Evolutionary conservation across 2,888 invertebrate species (phyloP).

Genomic region (Tryphoninae sp.): DNA sequence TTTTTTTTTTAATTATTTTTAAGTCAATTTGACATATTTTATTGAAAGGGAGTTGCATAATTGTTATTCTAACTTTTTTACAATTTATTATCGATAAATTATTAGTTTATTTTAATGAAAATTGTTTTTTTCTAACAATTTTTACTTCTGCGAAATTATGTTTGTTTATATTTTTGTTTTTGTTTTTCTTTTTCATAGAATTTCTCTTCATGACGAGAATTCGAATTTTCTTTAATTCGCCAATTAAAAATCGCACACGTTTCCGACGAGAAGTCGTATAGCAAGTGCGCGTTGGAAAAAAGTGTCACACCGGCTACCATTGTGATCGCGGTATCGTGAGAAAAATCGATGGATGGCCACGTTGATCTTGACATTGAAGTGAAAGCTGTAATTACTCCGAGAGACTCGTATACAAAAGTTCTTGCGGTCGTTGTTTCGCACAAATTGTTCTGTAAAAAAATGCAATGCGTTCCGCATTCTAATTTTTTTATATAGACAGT

Average conservation of each 20-base stretch:
- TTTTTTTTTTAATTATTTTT: too few species aligned
- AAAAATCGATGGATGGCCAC: constrained; percentile 8
- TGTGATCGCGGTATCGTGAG: constrained; percentile 3
- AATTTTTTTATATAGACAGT: too few species aligned
- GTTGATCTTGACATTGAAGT: neutral
- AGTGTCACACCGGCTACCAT: neutral
- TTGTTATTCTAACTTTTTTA: too few species aligned
- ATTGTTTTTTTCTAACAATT: too few species aligned
- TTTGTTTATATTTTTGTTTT: neutral
- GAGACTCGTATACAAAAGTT: neutral
- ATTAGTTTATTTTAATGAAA: too few species aligned
- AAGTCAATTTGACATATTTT: too few species aligned
- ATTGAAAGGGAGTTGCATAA: too few species aligned
- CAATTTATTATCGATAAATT: too few species aligned
- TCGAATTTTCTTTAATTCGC: too few species aligned
- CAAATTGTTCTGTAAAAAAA: neutral
- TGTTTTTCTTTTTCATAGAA: neutral
- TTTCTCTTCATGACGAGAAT: neutral
- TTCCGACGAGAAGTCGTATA: neutral
- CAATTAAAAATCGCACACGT: neutral
- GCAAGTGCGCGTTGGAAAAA: neutral
- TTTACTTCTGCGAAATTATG: neutral
- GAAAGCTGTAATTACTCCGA: constrained; percentile 12
- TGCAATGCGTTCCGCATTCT: too few species aligned
- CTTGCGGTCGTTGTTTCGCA: neutral